phyloP scores from a whole-genome alignment of 2,888 invertebrate species.

The Lamproptera curius region DNA sequence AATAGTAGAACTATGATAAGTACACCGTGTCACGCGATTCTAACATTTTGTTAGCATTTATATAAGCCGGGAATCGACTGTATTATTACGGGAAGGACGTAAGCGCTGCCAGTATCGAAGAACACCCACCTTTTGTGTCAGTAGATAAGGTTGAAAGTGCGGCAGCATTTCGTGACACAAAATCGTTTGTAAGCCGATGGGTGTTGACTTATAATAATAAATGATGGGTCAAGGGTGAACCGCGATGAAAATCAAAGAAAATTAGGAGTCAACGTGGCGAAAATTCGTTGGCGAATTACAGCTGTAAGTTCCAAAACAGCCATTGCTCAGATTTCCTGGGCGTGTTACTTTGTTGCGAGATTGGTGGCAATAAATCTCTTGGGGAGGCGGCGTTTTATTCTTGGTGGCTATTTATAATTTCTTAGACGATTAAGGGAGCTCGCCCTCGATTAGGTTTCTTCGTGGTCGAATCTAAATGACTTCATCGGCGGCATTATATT shows the following conservation, averaged over 20 bases:
- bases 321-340: slow-evolving; percentile 21
- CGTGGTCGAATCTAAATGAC: neutral
- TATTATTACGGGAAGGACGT: slow-evolving; percentile 31
- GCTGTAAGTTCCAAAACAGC: slow-evolving; percentile 20
- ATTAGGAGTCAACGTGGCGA: slow-evolving; percentile 31
- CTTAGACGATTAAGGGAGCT: neutral
- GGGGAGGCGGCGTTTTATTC: slow-evolving; percentile 17
- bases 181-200: too few relatives aligned
- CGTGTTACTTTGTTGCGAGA: slow-evolving; percentile 20
- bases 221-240: slow-evolving; percentile 69
- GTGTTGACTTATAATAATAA: slow-evolving; percentile 57
- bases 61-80: slow-evolving; percentile 39
- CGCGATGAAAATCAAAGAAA: slow-evolving; percentile 48
- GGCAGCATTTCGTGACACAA: too few relatives aligned
- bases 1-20: slow-evolving; percentile 67
- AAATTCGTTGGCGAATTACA: slow-evolving; percentile 26
- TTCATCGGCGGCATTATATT: neutral
- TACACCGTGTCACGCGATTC: slow-evolving; percentile 67
- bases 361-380: slow-evolving; percentile 18
- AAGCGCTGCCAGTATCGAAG: slow-evolving; percentile 22
- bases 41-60: slow-evolving; percentile 67
- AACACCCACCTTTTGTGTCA: too few relatives aligned
- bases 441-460: neutral
- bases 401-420: slow-evolving; percentile 19
- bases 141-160: too few relatives aligned